Evolutionary conservation across 2,797 vertebrate species (phyloP), one percentile per base, ranked within the genome.

Genomic region (Dallia pectoralis): DNA sequence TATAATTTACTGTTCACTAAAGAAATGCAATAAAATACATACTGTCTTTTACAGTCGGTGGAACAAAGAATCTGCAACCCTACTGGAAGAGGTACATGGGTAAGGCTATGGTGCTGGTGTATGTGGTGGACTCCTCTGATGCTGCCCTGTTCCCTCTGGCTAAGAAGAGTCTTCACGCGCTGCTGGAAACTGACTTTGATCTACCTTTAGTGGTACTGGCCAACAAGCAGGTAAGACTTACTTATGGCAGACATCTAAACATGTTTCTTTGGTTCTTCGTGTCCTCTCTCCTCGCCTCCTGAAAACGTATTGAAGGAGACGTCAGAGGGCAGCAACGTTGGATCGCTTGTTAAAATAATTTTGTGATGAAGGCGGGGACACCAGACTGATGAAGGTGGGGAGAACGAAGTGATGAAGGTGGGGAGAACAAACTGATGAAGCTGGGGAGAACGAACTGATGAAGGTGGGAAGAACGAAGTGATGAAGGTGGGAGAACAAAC

Each of bases 131-230:
- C 85, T 94, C 96, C 0, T 91, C 96, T 0, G 87, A 94, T 81
- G 83, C 91, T 0, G 77, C 82, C 68, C 94, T 91, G 61, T 93
- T 99, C 82, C 90, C 96, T 0, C 72, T 95, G 64, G 97, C 95
- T 0, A 97, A 93, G 89, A 89, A 82, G 73, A 93, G 92, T 75
- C 90, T 99, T 69, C 96, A 97, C 56, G 91, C 93, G 22, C 83
- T 99, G 80, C 87, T 97, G 71, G 82, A 85, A 33, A 79, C 76
- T 14, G 84, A 94, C 76, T 92, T 95, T 30, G 53, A 40, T 29
- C 91, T 99, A 76, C 96, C 97, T 0, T 78, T 99, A 47, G 93
- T 99, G 85, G 88, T 99, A 14, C 93, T 99, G 82, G 96, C 95
- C 90, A 96, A 98, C 92, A 99, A 99, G 83, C 97, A 98, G 96